Evolutionary conservation across 2,113 vertebrate species (phyloP), one percentile per base, ranked within the genome.

Genomic region (Platichthys stellatus): DNA sequence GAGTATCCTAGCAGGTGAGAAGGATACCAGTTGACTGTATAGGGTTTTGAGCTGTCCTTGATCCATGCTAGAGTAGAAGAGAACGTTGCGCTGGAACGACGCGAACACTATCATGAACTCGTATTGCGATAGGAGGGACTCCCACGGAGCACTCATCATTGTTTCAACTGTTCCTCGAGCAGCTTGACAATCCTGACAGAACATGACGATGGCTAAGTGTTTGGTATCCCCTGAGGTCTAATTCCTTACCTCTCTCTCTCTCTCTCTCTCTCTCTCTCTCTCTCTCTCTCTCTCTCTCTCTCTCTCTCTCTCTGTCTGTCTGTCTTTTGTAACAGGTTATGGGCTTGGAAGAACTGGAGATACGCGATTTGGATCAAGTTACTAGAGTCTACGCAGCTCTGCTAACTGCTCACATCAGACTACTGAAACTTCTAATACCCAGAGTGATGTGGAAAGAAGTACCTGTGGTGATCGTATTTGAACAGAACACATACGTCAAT

Each of bases 401-500:
- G 9, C 24, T 80, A 0, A 57, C 47, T 0, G 72, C 72, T 23
- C 78, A 81, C 2, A 3, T 81, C 0, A 60, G 47, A 38, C 53
- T 81, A 0, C 12, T 81, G 78, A 81, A 65, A 10, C 3, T 64
- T 0, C 23, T 81, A 5, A 5, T 81, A 23, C 72, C 78, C 23
- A 31, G 40, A 2, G 43, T 31, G 0, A 11, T 15, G 6, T 70
- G 78, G 78, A 81, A 75, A 14, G 53, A 65, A 13, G 10, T 75
- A 0, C 71, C 78, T 0, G 57, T 80, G 63, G 35, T 80, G 0
- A 4, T 73, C 3, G 31, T 73, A 3, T 80, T 80, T n/a, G 69
- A 80, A 24, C 70, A 80, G 31, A 80, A 80, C 70, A 80, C 77
- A 1, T 80, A 80, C 21, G 63, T 80, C 0, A 80, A 80, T 2